A percentile compares a stretch with the other conserved stretches of the same genome.
Evolutionary conservation across 2,113 vertebrate species (phyloP).

Genomic region (Microtus richardsoni): DNA sequence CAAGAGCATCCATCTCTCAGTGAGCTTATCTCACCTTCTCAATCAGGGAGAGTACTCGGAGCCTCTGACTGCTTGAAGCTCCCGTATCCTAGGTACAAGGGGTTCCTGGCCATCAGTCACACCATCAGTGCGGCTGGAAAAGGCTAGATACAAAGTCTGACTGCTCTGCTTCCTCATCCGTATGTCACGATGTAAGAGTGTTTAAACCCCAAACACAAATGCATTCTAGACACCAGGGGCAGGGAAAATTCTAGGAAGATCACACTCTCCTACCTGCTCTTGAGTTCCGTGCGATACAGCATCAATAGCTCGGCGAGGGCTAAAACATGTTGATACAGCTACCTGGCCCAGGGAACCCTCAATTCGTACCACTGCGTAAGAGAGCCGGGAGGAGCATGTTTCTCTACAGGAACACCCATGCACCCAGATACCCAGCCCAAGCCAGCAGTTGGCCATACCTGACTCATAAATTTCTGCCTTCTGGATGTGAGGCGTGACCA

Average conservation of each 20-base stretch:
- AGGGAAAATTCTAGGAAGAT: background rate
- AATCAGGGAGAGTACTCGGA: slow-evolving; percentile 90
- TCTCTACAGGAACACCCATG: accelerated
- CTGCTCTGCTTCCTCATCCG: background rate
- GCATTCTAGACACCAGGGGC: background rate
- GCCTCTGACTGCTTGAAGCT: slow-evolving; percentile 88
- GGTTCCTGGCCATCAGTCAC: slow-evolving; percentile 29
- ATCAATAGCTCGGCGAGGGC: slow-evolving; percentile 95
- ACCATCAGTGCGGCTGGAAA: background rate
- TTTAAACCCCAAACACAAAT: background rate
- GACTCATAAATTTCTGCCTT: slow-evolving; percentile 93
- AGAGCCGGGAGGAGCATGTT: accelerated
- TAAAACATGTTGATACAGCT: slow-evolving; percentile 95
- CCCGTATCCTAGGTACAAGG: slow-evolving; percentile 85
- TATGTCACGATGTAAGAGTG: background rate
- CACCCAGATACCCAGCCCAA: accelerated
- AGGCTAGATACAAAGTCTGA: slow-evolving; percentile 3
- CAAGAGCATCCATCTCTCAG: background rate
- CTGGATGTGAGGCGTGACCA: slow-evolving; percentile 94
- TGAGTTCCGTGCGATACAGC: slow-evolving; percentile 89
- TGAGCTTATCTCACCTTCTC: slow-evolving; percentile 90
- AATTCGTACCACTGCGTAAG: slow-evolving; percentile 92
- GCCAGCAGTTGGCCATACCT: slow-evolving; percentile 83
- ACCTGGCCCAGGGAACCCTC: slow-evolving; percentile 97
- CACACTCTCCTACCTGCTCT: slow-evolving; percentile 87